Conservation (phyloP, 2,797 vertebrate genomes). For the Crocidura indochinensis region DNA sequence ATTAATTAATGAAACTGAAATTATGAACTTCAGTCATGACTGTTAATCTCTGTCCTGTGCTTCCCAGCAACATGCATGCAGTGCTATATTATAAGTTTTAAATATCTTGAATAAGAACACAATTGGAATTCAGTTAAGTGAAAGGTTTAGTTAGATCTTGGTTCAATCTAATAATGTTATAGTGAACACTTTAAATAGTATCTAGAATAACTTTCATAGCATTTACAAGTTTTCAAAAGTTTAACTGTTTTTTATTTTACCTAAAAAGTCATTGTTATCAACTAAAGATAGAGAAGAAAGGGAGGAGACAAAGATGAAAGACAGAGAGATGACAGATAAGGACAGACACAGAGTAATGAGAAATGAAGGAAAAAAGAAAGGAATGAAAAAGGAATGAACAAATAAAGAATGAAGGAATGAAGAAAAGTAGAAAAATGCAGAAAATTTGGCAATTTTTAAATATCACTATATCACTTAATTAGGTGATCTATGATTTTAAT, state of each 20-base stretch:
- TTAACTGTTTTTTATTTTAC: not conserved
- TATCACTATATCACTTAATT: no score
- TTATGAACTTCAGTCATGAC: not conserved
- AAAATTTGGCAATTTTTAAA: no score
- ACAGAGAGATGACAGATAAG: no score
- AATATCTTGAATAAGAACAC: not conserved
- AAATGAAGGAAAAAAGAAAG: not conserved
- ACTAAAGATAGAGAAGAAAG: not conserved
- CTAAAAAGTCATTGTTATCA: not conserved
- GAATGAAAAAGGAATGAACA: not conserved
- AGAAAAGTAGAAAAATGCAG: no score
- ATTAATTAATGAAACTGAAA: not conserved
- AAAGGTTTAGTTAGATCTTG: not conserved
- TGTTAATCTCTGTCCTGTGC: not conserved
- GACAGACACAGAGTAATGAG: not conserved
- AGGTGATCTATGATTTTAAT: no score
- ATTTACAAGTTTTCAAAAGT: not conserved
- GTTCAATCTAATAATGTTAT: not conserved
- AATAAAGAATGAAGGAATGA: no score
- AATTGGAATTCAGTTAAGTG: not conserved
- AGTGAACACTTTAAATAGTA: constrained; percentile 1
- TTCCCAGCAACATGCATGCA: not conserved
- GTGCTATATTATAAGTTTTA: not conserved
- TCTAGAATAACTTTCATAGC: constrained; percentile 4
- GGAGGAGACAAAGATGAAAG: no score